These are phyloP conservation scores for Agapornis roseicollis DNA, from an alignment of 2,113 vertebrate species.

Conservation along the genomic window DNA sequence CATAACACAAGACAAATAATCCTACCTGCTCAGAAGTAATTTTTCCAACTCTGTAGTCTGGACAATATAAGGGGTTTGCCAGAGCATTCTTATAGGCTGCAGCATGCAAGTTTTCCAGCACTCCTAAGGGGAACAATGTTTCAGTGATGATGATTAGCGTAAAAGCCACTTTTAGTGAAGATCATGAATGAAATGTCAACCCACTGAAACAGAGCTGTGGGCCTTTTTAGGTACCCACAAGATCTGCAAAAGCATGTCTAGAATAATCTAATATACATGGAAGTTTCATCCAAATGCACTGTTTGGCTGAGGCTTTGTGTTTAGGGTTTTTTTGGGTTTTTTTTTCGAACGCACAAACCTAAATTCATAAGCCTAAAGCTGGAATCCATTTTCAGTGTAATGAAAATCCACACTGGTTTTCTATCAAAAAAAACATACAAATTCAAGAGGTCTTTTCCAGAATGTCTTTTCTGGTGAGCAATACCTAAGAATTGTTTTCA, in stretches of 20 bases:
- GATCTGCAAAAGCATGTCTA: neutral
- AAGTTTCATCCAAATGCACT: neutral
- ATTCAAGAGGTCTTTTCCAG: neutral
- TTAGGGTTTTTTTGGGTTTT: neutral
- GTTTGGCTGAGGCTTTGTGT: neutral
- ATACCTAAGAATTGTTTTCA: neutral
- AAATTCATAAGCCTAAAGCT: neutral
- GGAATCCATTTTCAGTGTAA: neutral
- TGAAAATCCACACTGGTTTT: neutral
- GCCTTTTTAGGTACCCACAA: neutral
- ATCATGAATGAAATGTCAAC: neutral
- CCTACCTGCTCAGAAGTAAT: slow-evolving; percentile 88
- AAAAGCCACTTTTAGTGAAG: neutral
- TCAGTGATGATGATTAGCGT: neutral
- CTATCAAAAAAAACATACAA: neutral
- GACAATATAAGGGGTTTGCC: slow-evolving; percentile 92
- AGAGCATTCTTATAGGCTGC: slow-evolving; percentile 89
- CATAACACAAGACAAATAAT: neutral
- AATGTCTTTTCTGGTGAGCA: neutral
- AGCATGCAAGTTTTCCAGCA: slow-evolving; percentile 88
- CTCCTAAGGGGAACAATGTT: slow-evolving; percentile 67
- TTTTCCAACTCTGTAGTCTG: slow-evolving; percentile 86
- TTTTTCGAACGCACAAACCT: neutral
- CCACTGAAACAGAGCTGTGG: neutral
- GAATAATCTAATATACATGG: neutral